phyloP scores from a whole-genome alignment of 1,140 invertebrate genomes.

The Saccostrea glomerata region DNA sequence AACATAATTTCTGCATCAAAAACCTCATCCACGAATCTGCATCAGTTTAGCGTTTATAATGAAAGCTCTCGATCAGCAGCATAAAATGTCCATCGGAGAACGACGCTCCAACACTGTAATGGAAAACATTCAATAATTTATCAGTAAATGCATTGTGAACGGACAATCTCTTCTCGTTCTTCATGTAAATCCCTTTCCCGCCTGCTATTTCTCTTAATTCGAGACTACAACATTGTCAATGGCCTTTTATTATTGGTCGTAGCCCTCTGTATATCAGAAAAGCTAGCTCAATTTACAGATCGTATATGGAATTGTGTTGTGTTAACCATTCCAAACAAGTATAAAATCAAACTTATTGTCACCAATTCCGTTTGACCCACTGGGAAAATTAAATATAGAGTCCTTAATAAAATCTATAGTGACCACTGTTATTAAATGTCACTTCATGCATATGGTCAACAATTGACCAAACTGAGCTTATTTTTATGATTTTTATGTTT shows the following conservation, averaged over 20 bases:
- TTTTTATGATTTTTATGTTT: too few relatives aligned
- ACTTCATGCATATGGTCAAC: too few relatives aligned
- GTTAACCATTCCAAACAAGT: neutral
- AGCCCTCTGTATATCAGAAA: neutral
- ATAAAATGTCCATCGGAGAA: neutral
- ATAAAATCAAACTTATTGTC: neutral
- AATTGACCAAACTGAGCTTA: too few relatives aligned
- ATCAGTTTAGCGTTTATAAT: neutral
- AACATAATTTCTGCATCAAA: neutral
- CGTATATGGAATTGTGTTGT: neutral
- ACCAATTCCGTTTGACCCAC: neutral
- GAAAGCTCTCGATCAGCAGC: neutral
- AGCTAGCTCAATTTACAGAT: neutral
- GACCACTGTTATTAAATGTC: neutral
- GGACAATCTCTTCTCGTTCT: neutral
- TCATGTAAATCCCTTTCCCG: neutral
- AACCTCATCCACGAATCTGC: neutral
- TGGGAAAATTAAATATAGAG: neutral
- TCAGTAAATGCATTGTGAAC: neutral
- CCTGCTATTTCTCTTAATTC: neutral
- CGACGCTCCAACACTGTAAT: neutral
- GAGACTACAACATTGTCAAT: neutral
- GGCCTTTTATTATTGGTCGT: neutral
- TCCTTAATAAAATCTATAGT: neutral
- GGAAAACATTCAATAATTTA: conserved; percentile 26